Evolutionary conservation across 2,888 invertebrate species (phyloP).

Genomic region (Acanthosepion esculentum): DNA sequence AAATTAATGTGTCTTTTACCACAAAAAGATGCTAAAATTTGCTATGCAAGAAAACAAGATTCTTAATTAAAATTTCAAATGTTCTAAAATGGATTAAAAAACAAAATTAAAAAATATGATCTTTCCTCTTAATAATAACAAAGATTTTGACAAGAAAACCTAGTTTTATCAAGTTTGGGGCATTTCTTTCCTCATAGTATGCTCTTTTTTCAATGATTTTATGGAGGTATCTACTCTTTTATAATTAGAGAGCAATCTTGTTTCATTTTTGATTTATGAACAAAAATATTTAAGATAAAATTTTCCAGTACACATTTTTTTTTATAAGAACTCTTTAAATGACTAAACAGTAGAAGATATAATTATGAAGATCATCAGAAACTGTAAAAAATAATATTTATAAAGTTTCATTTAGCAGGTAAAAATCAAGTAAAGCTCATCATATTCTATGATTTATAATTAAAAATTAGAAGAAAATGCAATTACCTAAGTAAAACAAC

Average conservation of each 20-base stretch:
- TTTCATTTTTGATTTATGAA: not conserved
- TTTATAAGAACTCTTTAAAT: not conserved
- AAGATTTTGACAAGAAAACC: no score
- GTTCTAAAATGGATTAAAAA: no score
- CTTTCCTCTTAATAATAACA: no score
- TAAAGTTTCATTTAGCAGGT: not conserved
- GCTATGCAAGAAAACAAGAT: no score
- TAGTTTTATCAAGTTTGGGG: no score
- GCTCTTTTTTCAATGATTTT: no score
- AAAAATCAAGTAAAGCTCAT: not conserved
- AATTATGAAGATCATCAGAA: not conserved
- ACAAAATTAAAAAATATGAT: no score
- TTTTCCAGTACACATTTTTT: not conserved
- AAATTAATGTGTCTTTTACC: no score
- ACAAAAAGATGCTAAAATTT: no score
- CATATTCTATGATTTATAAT: not conserved
- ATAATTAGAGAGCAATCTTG: not conserved
- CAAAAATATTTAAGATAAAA: not conserved
- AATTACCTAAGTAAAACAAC: conserved; percentile 87
- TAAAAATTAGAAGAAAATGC: not conserved
- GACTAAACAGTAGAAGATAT: not conserved
- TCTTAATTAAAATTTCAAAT: no score
- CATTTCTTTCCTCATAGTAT: no score
- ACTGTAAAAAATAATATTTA: not conserved
- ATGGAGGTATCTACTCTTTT: not conserved